Evolutionary conservation across 2,113 vertebrate species (phyloP), one percentile per base, ranked within the genome.

Genomic region (Pseudopodoces humilis): DNA sequence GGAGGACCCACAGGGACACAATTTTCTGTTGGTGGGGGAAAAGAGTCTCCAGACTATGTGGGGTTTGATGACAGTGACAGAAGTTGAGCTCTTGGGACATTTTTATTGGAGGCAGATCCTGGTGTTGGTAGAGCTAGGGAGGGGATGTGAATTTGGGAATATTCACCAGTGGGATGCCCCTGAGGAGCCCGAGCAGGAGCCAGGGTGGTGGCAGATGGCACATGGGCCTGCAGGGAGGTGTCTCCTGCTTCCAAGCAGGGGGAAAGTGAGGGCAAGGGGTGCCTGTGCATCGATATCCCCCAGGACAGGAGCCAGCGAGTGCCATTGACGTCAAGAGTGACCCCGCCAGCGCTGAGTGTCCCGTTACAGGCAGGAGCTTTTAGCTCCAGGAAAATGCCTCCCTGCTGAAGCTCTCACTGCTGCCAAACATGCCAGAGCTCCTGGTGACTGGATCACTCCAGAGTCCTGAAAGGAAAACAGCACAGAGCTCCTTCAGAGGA

Each of bases 301-400:
- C 81, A 67, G 86, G 86, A 35, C 65, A 46, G 76, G 58, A 82
- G 90, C 86, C 96, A 95, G 33, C 3, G 7, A 77, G 77, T 91
- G 69, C 52, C 93, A 93, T 10, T 96, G 95, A 97, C 95, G 95
- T 97, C 95, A 96, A 93, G 85, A 64, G 70, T 96, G 95, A 95
- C 95, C 95, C 95, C 14, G 18, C n/a, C 67, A 79, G 87, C 43
- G 75, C 92, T 2, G 28, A 83, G 96, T 94, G 75, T 97, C 96
- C 83, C 74, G 3, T 97, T 97, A 97, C 96, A 93, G 83, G 71
- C 86, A 64, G 94, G 78, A 91, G 86, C 71, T 56, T 88, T 95
- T 94, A 47, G 28, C 88, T 94, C 74, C 1, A 18, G 88, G 88
- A 91, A 92, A 94, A 95, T 91, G 90, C 71, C 94, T 93, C 90